Conservation (phyloP, 1,140 invertebrate species). For the Scaptodrosophila lebanonensis region DNA sequence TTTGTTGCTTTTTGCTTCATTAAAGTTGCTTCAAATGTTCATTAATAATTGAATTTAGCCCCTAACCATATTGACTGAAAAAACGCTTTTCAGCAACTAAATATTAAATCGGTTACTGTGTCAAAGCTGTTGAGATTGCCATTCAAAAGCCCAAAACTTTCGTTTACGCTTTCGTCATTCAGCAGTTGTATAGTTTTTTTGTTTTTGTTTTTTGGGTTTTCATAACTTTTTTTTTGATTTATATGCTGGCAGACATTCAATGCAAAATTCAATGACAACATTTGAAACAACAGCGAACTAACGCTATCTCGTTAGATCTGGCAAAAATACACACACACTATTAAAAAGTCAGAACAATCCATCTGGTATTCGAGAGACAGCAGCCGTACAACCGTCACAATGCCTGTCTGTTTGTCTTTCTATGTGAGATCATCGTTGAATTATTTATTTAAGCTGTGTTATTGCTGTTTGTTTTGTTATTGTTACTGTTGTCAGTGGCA, state of each 20-base stretch:
- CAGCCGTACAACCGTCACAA: slow-evolving; percentile 28
- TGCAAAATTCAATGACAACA: slow-evolving; percentile 17
- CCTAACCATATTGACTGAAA: too few relatives aligned
- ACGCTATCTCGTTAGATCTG: slow-evolving; percentile 33
- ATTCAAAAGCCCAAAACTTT: slow-evolving; percentile 4
- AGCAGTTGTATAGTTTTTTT: slow-evolving; percentile 15
- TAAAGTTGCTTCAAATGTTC: too few relatives aligned
- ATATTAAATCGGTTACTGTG: slow-evolving; percentile 13
- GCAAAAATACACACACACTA: neutral
- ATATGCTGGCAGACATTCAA: slow-evolving; percentile 21
- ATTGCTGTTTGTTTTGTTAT: slow-evolving; percentile 13
- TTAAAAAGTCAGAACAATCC: slow-evolving; percentile 24
- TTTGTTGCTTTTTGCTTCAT: too few relatives aligned
- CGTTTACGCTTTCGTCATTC: slow-evolving; percentile 20
- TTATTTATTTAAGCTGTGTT: slow-evolving; percentile 47
- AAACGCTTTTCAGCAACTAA: too few relatives aligned
- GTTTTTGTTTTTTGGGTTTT: too few relatives aligned
- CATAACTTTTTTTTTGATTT: too few relatives aligned
- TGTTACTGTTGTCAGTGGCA: slow-evolving; percentile 12
- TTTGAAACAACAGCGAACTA: slow-evolving; percentile 10
- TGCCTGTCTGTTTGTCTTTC: slow-evolving; percentile 18
- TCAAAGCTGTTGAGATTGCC: slow-evolving; percentile 1
- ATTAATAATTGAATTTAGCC: too few relatives aligned
- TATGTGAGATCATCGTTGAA: slow-evolving; percentile 55
- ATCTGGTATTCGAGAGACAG: neutral